Evolutionary conservation across 2,113 vertebrate genomes (phyloP).

Genomic region (Misgurnus mizolepis): DNA sequence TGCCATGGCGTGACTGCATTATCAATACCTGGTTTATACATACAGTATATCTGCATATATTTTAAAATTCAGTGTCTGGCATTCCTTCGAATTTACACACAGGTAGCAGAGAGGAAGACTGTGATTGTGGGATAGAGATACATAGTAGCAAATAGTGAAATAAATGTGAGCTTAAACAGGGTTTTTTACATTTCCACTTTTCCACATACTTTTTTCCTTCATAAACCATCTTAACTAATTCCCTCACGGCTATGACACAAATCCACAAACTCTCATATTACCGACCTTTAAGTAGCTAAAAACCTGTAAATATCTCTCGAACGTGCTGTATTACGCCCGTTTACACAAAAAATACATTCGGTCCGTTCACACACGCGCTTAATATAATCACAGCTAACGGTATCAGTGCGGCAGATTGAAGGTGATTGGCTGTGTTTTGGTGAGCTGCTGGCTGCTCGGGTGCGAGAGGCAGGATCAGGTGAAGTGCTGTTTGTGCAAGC

Average conservation of each 20-base stretch:
- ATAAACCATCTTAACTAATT: neutral
- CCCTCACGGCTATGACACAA: constrained; percentile 16
- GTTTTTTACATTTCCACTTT: neutral
- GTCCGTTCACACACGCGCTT: neutral
- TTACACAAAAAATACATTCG: neutral
- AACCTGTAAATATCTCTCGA: constrained; percentile 1
- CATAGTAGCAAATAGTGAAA: neutral
- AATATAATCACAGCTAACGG: neutral
- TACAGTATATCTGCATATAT: constrained; percentile 3
- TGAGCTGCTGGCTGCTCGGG: constrained; percentile 31
- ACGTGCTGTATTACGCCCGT: neutral
- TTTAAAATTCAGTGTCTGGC: constrained; percentile 22
- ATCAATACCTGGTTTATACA: neutral
- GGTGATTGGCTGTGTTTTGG: constrained; percentile 37
- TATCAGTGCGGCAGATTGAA: constrained; percentile 30
- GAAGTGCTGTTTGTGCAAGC: constrained; percentile 75
- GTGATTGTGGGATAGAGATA: neutral
- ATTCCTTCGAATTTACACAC: neutral
- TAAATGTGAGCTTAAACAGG: constrained; percentile 3
- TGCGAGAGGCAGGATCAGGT: constrained; percentile 45
- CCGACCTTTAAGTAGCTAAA: neutral
- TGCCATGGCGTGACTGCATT: constrained; percentile 19
- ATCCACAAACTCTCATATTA: constrained; percentile 6
- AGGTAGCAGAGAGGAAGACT: constrained; percentile 3
- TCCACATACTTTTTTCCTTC: neutral